These are phyloP conservation scores for Caenorhabditis latens DNA, from an alignment of 1,140 invertebrate genomes.

Conservation along the genomic window DNA sequence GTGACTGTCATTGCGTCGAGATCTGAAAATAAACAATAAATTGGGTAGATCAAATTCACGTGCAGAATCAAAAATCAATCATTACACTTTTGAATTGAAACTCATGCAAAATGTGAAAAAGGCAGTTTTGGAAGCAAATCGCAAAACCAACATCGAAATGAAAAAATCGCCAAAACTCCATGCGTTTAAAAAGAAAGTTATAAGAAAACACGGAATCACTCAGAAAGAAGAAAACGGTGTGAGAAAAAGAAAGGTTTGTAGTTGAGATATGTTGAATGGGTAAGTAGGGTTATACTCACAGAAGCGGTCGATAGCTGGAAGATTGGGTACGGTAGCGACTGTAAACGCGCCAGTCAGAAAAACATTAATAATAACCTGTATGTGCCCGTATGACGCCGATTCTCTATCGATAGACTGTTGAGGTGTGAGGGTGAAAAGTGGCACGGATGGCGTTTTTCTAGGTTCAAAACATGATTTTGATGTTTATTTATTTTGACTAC, in stretches of 20 bases:
- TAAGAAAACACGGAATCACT: background rate
- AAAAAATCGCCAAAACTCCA: constrained; percentile 34
- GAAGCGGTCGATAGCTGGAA: constrained; percentile 54
- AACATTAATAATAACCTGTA: constrained; percentile 18
- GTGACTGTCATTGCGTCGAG: constrained; percentile 49
- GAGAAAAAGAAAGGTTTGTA: background rate
- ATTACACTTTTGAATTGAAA: constrained; percentile 23
- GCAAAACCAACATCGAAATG: constrained; percentile 41
- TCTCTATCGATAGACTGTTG: constrained; percentile 52
- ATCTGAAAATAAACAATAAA: constrained; percentile 17
- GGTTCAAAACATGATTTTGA: constrained; percentile 1
- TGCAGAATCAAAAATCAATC: constrained; percentile 43
- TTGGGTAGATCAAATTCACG: background rate
- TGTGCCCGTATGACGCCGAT: constrained; percentile 1
- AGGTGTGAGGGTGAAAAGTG: constrained; percentile 47
- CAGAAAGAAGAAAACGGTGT: constrained; percentile 10
- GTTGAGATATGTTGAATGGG: background rate
- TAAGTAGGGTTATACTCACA: constrained; percentile 56
- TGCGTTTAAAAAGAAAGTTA: constrained; percentile 18
- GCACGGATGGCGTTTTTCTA: constrained; percentile 48
- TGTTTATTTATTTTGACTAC: background rate
- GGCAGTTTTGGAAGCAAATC: constrained; percentile 44
- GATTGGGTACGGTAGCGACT: constrained; percentile 51
- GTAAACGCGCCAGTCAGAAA: constrained; percentile 48
- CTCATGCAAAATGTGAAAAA: constrained; percentile 41